Conservation (phyloP, 2,113 vertebrate genomes). For the Formicarius rufipectus region DNA sequence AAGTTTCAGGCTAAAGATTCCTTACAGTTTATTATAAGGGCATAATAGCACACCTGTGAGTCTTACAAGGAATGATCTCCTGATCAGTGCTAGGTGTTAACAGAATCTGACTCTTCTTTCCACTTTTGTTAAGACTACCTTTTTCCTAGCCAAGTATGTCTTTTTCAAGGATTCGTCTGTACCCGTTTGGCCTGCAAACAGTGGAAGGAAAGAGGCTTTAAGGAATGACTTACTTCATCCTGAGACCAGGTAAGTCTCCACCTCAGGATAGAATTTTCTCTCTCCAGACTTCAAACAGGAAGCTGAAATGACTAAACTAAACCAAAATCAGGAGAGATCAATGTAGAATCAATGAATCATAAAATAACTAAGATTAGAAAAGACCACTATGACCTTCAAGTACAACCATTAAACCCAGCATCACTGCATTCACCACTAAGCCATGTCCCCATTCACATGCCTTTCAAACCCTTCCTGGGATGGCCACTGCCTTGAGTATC, state of each 20-base stretch:
- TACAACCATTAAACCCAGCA: neutral
- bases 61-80: neutral
- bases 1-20: neutral
- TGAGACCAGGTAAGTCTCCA: neutral
- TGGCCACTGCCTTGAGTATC: rapidly evolving
- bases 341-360: neutral
- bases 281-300: neutral
- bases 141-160: neutral
- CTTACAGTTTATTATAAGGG: neutral
- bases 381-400: neutral
- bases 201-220: neutral
- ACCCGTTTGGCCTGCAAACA: neutral
- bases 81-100: neutral
- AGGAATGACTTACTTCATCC: neutral
- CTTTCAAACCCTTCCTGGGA: neutral
- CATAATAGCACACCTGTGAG: neutral
- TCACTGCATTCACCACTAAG: neutral
- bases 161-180: neutral
- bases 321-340: neutral
- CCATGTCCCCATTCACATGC: neutral
- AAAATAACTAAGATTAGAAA: neutral
- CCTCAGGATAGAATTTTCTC: neutral
- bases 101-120: neutral
- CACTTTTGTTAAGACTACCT: neutral
- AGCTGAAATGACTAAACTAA: neutral